These are phyloP conservation scores for Holcopasites calliopsidis DNA, from an alignment of 1,140 invertebrate genomes.

Conservation along the genomic window DNA sequence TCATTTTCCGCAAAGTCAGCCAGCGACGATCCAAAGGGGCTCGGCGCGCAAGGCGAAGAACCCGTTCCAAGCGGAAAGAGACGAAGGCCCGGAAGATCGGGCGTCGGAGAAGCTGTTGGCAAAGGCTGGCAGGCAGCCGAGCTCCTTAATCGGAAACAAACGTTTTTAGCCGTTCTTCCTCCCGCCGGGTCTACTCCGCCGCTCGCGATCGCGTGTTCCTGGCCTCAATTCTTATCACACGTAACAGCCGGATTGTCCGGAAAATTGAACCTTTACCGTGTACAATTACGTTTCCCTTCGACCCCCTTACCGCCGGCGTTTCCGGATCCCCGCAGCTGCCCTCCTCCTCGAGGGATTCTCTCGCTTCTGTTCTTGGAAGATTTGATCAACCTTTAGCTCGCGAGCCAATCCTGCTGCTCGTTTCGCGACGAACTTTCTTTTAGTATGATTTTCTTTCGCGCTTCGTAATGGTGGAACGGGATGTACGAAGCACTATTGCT, in stretches of 20 bases:
- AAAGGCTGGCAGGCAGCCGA: constrained; percentile 11
- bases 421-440: background rate
- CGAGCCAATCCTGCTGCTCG: background rate
- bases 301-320: background rate
- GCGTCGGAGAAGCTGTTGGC: background rate
- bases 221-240: constrained; percentile 27
- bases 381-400: constrained; percentile 15
- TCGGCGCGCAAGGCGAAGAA: background rate
- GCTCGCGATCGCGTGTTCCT: background rate
- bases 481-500: background rate
- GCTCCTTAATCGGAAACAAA: constrained; percentile 38
- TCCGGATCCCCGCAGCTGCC: too few species aligned
- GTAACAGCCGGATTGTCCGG: constrained; percentile 11
- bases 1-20: constrained; percentile 18
- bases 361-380: constrained; percentile 30
- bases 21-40: background rate
- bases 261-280: constrained; percentile 24
- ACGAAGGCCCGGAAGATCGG: background rate
- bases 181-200: too few species aligned
- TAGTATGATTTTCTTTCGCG: too few species aligned
- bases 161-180: background rate
- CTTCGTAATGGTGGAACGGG: background rate
- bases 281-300: constrained; percentile 7
- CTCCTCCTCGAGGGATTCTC: constrained; percentile 10
- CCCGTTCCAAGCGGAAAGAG: background rate